Percentiles rank a stretch among this genome's conserved stretches.
These are phyloP conservation scores for Sebastes miniatus DNA, from an alignment of 2,797 vertebrate genomes.

Conservation along the genomic window DNA sequence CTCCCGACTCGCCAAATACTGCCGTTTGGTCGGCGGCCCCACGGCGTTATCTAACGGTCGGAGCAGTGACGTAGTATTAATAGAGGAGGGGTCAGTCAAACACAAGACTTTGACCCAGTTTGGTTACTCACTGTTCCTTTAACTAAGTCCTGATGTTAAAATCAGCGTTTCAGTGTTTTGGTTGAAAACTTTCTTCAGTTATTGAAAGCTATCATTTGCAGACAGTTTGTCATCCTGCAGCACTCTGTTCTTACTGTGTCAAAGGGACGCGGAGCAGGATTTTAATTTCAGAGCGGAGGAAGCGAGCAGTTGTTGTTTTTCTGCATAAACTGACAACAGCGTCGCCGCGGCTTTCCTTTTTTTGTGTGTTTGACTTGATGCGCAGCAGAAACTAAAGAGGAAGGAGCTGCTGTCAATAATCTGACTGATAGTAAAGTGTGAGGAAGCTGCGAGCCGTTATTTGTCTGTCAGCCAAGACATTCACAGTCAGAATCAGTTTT, in stretches of 20 bases:
- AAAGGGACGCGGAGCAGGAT: background rate
- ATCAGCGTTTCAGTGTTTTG: background rate
- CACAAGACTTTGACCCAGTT: too few species aligned
- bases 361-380: background rate
- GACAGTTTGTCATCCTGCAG: background rate
- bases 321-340: conserved; percentile 14
- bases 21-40: too few species aligned
- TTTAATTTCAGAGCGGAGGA: conserved; percentile 37
- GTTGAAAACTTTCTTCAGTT: background rate
- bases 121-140: too few species aligned
- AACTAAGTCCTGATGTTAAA: background rate
- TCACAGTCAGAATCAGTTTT: conserved; percentile 30
- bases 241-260: background rate
- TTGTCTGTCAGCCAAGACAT: conserved; percentile 57
- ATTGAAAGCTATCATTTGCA: conserved; percentile 16
- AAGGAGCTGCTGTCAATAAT: conserved; percentile 51
- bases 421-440: conserved; percentile 25
- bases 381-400: conserved; percentile 32
- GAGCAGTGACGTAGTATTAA: too few species aligned
- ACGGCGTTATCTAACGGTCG: too few species aligned
- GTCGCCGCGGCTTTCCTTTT: background rate
- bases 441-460: conserved; percentile 40
- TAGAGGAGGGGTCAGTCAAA: too few species aligned
- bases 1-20: too few species aligned
- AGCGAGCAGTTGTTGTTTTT: conserved; percentile 28